Percentiles rank a stretch among this genome's conserved stretches.
These are phyloP conservation scores for Bombus waltoni DNA, from an alignment of 1,140 invertebrate species.

Conservation along the genomic window DNA sequence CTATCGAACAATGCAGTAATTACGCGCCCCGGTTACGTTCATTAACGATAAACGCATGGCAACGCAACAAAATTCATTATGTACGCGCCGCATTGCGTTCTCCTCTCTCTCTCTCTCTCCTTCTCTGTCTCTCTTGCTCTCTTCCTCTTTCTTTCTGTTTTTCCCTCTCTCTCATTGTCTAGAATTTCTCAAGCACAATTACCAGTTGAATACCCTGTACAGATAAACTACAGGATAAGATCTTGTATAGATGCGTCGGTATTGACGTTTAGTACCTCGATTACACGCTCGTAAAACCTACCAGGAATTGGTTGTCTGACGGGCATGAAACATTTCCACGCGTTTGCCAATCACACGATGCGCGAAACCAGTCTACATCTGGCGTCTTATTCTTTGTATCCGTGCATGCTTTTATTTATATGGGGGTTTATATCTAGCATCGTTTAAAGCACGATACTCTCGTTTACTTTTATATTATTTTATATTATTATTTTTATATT, in stretches of 20 bases:
- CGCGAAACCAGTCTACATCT: slow-evolving; percentile 2
- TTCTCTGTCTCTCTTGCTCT: accelerated
- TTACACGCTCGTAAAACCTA: slow-evolving; percentile 43
- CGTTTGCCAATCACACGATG: neutral
- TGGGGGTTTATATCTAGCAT: too few relatives aligned
- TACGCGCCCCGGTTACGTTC: slow-evolving; percentile 42
- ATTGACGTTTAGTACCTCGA: slow-evolving; percentile 32
- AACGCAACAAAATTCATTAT: neutral
- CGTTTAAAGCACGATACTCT: too few relatives aligned
- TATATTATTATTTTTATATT: too few relatives aligned
- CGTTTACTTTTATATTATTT: too few relatives aligned
- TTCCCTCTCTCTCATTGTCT: neutral
- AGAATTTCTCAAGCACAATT: slow-evolving; percentile 3
- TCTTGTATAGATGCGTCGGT: neutral
- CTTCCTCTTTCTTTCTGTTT: too few relatives aligned
- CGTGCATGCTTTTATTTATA: too few relatives aligned
- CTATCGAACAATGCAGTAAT: slow-evolving; percentile 58
- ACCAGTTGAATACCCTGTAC: neutral
- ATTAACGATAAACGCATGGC: slow-evolving; percentile 20
- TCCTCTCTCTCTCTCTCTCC: neutral
- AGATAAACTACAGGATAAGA: neutral
- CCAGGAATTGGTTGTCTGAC: slow-evolving; percentile 12
- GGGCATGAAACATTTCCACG: slow-evolving; percentile 23
- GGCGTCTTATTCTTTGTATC: too few relatives aligned
- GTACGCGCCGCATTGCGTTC: too few relatives aligned